Percentiles rank a stretch among this genome's conserved stretches.
phyloP scores from a whole-genome alignment of 2,797 vertebrate genomes.

The Amblyraja radiata region DNA sequence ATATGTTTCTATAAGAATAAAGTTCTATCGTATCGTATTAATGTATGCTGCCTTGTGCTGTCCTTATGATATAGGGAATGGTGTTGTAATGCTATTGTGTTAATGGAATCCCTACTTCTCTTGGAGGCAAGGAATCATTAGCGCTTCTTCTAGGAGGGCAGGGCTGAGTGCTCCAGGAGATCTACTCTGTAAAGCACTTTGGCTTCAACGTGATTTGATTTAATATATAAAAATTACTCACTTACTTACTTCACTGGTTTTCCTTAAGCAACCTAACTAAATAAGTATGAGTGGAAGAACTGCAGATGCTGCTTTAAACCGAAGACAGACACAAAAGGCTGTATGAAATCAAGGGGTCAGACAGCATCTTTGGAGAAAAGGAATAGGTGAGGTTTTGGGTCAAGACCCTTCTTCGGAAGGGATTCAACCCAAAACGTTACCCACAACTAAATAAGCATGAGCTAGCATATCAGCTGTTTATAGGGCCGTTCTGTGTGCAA shows the following conservation, averaged over 20 bases:
- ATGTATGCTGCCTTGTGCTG: not conserved
- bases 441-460: not conserved
- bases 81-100: not conserved
- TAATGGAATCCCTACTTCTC: not conserved
- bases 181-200: no score
- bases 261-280: not conserved
- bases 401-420: no score
- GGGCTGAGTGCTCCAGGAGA: not conserved
- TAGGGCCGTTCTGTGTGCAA: not conserved
- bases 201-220: no score
- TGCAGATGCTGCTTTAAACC: no score
- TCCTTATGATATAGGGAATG: not conserved
- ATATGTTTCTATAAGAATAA: no score
- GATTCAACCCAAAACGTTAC: no score
- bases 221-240: no score
- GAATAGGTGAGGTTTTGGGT: no score
- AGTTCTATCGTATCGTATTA: not conserved
- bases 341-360: no score
- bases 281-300: no score
- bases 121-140: not conserved
- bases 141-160: not conserved
- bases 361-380: no score
- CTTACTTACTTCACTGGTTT: not conserved
- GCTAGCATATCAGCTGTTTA: not conserved
- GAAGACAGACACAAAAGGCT: no score